A percentile compares a stretch with the other conserved stretches of the same genome.
Conservation (phyloP, 2,113 vertebrate species). For the Aramus guarauna region DNA sequence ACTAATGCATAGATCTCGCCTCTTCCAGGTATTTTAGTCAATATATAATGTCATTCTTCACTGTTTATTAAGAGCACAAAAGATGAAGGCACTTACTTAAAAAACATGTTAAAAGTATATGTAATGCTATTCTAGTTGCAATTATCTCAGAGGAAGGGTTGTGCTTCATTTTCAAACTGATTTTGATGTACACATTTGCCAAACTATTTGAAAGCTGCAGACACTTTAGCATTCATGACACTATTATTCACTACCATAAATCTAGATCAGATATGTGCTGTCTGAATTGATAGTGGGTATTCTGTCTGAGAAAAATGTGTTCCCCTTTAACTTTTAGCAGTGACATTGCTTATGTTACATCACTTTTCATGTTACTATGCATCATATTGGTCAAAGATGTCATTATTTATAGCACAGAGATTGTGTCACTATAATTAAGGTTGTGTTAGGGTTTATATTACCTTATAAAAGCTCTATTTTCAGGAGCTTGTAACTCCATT, state of each 20-base stretch:
- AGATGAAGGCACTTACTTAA: background rate
- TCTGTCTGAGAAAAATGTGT: slow-evolving; percentile 47
- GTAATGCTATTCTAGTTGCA: background rate
- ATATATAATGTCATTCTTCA: background rate
- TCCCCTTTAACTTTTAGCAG: slow-evolving; percentile 61
- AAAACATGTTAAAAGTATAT: background rate
- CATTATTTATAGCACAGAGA: slow-evolving; percentile 31
- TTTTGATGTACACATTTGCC: slow-evolving; percentile 46
- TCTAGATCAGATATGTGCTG: slow-evolving; percentile 42
- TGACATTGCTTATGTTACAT: slow-evolving; percentile 56
- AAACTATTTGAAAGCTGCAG: slow-evolving; percentile 42
- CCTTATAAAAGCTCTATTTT: slow-evolving; percentile 47
- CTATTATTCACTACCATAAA: slow-evolving; percentile 51
- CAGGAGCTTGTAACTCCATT: background rate
- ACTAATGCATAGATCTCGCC: background rate
- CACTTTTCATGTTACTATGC: slow-evolving; percentile 25
- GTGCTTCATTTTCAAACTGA: slow-evolving; percentile 17
- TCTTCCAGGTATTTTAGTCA: background rate
- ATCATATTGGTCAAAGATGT: slow-evolving; percentile 41
- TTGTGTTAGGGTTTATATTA: slow-evolving; percentile 53
- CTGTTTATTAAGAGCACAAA: background rate
- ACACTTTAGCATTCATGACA: slow-evolving; percentile 59
- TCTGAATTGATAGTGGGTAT: slow-evolving; percentile 49
- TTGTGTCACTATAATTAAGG: slow-evolving; percentile 56
- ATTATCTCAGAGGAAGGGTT: slow-evolving; percentile 12